Evolutionary conservation across 1,140 invertebrate species (phyloP).

Genomic region (Nylanderia fulva): DNA sequence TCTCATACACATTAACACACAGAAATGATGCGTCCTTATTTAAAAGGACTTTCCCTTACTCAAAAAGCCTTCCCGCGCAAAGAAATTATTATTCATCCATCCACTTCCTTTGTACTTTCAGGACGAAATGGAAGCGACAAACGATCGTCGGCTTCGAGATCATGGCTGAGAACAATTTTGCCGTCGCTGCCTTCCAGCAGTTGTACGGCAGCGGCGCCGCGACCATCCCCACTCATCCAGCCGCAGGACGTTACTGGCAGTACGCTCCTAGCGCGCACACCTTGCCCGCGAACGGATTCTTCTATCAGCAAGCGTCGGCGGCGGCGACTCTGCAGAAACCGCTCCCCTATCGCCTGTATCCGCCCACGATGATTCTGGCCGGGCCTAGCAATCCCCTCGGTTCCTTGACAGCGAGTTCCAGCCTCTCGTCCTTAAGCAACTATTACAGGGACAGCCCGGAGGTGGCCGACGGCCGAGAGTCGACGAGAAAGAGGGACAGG

Average conservation of each 20-base stretch:
- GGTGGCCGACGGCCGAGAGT: slow-evolving; percentile 82
- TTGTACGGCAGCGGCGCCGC: slow-evolving; percentile 90
- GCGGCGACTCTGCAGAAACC: slow-evolving; percentile 95
- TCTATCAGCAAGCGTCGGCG: slow-evolving; percentile 91
- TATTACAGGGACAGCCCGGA: slow-evolving; percentile 88
- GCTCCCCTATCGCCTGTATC: slow-evolving; percentile 92
- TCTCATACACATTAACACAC: neutral
- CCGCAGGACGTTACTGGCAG: slow-evolving; percentile 87
- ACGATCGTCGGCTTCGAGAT: slow-evolving; percentile 98
- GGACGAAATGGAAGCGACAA: slow-evolving; percentile 99
- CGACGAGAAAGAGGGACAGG: slow-evolving; percentile 58
- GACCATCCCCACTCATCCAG: slow-evolving; percentile 87
- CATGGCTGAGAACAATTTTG: slow-evolving; percentile 98
- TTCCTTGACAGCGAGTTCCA: slow-evolving; percentile 87
- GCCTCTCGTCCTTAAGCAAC: slow-evolving; percentile 88
- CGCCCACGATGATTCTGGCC: slow-evolving; percentile 88
- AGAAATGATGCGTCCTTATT: neutral
- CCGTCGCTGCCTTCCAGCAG: slow-evolving; percentile 97
- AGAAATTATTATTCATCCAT: slow-evolving; percentile 9
- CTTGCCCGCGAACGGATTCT: slow-evolving; percentile 90
- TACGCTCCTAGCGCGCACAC: slow-evolving; percentile 87
- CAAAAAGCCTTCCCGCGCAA: neutral
- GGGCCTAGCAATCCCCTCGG: slow-evolving; percentile 87
- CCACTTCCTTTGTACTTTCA: slow-evolving; percentile 86
- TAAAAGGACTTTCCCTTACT: neutral